These are phyloP conservation scores for Drosophila diplacantha DNA, from an alignment of 2,888 invertebrate genomes.

Conservation along the genomic window DNA sequence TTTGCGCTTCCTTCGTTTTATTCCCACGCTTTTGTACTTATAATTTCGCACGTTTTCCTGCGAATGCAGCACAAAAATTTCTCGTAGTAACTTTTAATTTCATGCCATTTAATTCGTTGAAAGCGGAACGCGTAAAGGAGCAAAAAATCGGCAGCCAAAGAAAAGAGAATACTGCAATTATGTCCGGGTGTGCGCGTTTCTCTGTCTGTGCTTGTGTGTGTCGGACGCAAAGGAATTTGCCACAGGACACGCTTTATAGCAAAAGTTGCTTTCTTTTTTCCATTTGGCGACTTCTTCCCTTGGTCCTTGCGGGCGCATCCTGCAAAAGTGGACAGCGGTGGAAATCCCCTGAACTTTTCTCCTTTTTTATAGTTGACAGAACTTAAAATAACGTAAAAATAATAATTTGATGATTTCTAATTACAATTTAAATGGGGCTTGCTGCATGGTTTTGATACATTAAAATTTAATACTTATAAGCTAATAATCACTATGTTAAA, in stretches of 20 bases:
- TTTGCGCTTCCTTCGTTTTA: conserved; percentile 34
- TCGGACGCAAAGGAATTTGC: conserved; percentile 55
- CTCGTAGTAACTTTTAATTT: conserved; percentile 73
- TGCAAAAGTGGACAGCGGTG: conserved; percentile 15
- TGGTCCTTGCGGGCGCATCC: conserved; percentile 3
- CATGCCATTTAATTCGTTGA: conserved; percentile 74
- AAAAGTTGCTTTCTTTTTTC: conserved; percentile 60
- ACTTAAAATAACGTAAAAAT: not conserved
- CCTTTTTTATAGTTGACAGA: conserved; percentile 1
- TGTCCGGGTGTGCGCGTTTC: conserved; percentile 30
- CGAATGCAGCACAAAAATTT: conserved; percentile 72
- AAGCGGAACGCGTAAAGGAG: conserved; percentile 61
- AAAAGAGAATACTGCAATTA: conserved; percentile 38
- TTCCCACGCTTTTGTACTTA: conserved; percentile 60
- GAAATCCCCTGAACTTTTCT: conserved; percentile 16
- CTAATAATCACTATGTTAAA: not conserved
- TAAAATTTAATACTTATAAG: not conserved
- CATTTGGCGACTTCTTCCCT: conserved; percentile 44
- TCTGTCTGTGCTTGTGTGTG: conserved; percentile 19
- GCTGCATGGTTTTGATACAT: not conserved
- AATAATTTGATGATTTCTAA: conserved; percentile 1
- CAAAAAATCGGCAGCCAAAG: conserved; percentile 49
- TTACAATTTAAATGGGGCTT: not conserved
- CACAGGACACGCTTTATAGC: conserved; percentile 69
- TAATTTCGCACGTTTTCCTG: conserved; percentile 72